phyloP scores from a whole-genome alignment of 2,888 invertebrate species.

The Acanthosepion lycidas region DNA sequence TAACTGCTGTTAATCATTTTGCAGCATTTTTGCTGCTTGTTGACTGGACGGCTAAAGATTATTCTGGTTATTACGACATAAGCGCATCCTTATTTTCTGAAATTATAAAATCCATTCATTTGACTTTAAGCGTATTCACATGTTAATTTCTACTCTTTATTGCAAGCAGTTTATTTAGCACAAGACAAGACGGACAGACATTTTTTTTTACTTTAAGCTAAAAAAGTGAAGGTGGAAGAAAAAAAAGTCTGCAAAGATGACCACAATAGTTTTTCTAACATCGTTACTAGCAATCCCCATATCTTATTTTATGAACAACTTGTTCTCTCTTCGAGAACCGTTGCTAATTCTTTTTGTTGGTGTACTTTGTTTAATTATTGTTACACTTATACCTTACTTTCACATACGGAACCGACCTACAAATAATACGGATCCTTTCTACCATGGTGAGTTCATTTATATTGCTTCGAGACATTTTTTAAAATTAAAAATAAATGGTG shows the following conservation, averaged over 20 bases:
- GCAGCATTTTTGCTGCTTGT: no score
- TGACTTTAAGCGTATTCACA: no score
- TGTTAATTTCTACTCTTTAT: no score
- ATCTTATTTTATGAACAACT: slow-evolving; percentile 39
- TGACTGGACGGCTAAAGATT: no score
- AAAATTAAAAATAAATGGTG: no score
- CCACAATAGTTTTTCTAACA: slow-evolving; percentile 35
- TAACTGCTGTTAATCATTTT: no score
- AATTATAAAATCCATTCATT: no score
- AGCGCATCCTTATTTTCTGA: no score
- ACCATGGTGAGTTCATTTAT: neutral
- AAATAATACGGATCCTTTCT: slow-evolving; percentile 37
- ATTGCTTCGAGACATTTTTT: neutral
- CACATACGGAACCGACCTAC: slow-evolving; percentile 42
- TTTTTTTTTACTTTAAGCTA: no score
- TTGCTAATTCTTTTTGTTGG: neutral
- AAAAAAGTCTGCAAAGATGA: neutral
- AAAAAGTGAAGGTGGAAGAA: neutral
- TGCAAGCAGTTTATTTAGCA: no score
- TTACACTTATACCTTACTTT: slow-evolving; percentile 35
- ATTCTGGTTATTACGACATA: no score
- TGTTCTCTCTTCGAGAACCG: slow-evolving; percentile 35
- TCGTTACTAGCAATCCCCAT: neutral
- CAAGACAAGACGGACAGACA: no score
- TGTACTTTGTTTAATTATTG: neutral